phyloP scores from a whole-genome alignment of 1,140 invertebrate species.

The Drosophila insularis region DNA sequence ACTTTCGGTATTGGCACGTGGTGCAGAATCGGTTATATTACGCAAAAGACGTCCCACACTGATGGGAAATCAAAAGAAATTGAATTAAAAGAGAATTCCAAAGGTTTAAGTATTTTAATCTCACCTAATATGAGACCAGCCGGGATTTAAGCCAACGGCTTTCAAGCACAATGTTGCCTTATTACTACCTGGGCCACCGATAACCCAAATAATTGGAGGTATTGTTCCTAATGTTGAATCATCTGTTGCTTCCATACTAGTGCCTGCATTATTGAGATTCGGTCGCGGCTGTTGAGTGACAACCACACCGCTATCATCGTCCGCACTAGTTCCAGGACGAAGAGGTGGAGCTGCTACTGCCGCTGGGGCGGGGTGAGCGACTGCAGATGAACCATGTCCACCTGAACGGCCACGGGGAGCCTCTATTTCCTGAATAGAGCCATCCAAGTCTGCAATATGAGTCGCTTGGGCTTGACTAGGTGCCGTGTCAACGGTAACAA shows the following conservation, averaged over 20 bases:
- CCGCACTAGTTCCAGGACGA: slow-evolving; percentile 29
- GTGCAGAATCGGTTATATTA: slow-evolving; percentile 85
- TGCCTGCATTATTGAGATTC: slow-evolving; percentile 41
- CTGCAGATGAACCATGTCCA: slow-evolving; percentile 22
- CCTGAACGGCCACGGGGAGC: not conserved
- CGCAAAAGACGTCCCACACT: slow-evolving; percentile 89
- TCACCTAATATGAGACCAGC: slow-evolving; percentile 89
- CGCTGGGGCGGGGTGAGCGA: slow-evolving; percentile 15
- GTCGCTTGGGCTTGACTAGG: slow-evolving; percentile 83
- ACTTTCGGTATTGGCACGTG: slow-evolving; percentile 84
- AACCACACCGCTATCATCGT: slow-evolving; percentile 62
- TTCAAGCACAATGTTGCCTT: slow-evolving; percentile 89
- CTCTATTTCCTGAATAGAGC: not conserved
- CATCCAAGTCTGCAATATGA: slow-evolving; percentile 67
- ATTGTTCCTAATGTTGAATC: slow-evolving; percentile 62
- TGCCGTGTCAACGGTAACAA: slow-evolving; percentile 84
- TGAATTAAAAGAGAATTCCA: too few relatives aligned
- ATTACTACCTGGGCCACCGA: slow-evolving; percentile 91
- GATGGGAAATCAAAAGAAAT: not conserved
- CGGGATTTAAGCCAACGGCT: slow-evolving; percentile 86
- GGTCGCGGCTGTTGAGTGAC: slow-evolving; percentile 68
- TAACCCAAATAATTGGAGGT: slow-evolving; percentile 90
- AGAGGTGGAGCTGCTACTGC: not conserved
- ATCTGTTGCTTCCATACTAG: slow-evolving; percentile 66
- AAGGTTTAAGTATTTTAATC: not conserved